Evolutionary conservation across 2,113 vertebrate genomes (phyloP).

Genomic region (Daboia siamensis): DNA sequence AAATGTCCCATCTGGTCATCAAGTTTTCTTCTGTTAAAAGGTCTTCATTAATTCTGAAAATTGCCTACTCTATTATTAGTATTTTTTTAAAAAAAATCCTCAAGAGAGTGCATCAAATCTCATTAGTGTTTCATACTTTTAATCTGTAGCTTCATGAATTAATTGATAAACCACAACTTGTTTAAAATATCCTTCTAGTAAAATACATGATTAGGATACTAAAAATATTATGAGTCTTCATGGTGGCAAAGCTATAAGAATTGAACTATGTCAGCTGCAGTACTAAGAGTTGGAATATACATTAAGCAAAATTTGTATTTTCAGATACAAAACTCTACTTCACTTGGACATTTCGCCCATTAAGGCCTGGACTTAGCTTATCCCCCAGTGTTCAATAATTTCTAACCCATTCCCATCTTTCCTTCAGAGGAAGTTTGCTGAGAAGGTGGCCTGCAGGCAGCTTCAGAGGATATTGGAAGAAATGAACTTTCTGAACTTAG

Average conservation of each 20-base stretch:
- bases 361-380: background rate
- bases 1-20: background rate
- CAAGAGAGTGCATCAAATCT: background rate
- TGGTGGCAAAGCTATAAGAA: background rate
- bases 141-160: background rate
- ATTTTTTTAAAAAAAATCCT: background rate
- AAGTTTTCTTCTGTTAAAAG: background rate
- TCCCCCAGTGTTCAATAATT: background rate
- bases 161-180: background rate
- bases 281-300: conserved; percentile 19
- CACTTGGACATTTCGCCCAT: background rate
- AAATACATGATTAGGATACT: background rate
- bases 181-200: background rate
- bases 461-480: background rate
- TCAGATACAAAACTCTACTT: background rate
- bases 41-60: background rate
- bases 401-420: background rate
- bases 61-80: background rate
- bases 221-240: background rate
- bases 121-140: background rate
- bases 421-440: background rate
- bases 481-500: background rate
- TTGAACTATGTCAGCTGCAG: background rate
- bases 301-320: background rate
- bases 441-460: background rate